Evolutionary conservation across 2,888 invertebrate genomes (phyloP).

Genomic region (Phengaris alcon): DNA sequence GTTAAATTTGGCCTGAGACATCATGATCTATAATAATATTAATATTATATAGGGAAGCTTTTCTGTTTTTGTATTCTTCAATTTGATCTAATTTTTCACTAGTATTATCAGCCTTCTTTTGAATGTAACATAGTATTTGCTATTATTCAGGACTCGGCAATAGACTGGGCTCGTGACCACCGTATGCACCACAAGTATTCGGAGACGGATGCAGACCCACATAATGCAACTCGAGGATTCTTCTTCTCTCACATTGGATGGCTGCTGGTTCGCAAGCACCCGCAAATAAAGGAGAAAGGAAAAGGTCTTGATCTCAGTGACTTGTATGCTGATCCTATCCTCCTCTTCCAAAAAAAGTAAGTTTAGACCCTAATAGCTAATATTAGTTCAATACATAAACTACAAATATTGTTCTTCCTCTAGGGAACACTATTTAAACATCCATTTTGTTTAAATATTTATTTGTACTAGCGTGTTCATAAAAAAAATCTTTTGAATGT

Average conservation of each 20-base stretch:
- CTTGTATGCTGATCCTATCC: constrained; percentile 87
- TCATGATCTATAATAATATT: too few species aligned
- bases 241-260: constrained; percentile 98
- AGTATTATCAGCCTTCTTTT: too few species aligned
- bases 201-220: constrained; percentile 96
- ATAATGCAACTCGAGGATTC: constrained; percentile 95
- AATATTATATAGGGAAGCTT: too few species aligned
- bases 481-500: too few species aligned
- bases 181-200: constrained; percentile 95
- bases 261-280: constrained; percentile 94
- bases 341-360: constrained; percentile 94
- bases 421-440: background rate
- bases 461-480: background rate
- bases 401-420: constrained; percentile 1
- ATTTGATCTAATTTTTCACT: too few species aligned
- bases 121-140: too few species aligned
- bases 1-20: too few species aligned
- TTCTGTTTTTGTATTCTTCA: too few species aligned
- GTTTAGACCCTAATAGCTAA: constrained; percentile 44
- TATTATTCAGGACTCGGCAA: constrained; percentile 82
- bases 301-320: constrained; percentile 91
- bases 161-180: constrained; percentile 89
- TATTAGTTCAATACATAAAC: background rate
- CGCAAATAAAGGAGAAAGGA: constrained; percentile 92
- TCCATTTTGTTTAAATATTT: background rate